A percentile compares a stretch with the other conserved stretches of the same genome.
Evolutionary conservation across 2,113 vertebrate species (phyloP).

Genomic region (Herpetotheres cachinnans): DNA sequence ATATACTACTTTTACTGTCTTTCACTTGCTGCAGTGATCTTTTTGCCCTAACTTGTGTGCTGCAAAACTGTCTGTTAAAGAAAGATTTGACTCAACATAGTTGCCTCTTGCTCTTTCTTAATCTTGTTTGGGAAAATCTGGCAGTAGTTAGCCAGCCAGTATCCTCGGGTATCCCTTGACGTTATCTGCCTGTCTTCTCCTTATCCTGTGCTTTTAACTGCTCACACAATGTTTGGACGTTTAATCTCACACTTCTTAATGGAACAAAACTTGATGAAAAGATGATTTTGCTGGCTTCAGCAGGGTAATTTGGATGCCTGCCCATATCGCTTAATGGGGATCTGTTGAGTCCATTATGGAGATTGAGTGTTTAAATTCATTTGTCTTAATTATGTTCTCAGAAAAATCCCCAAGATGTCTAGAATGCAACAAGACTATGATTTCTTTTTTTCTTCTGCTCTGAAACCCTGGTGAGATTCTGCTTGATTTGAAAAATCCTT

Average conservation of each 20-base stretch:
- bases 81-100: not conserved
- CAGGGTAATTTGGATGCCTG: conserved; percentile 42
- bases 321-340: not conserved
- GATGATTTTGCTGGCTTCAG: conserved; percentile 27
- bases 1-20: not conserved
- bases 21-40: not conserved
- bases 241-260: not conserved
- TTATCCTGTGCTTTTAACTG: conserved; percentile 12
- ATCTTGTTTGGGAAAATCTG: not conserved
- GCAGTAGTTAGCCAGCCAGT: not conserved
- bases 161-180: not conserved
- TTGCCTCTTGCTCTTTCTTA: not conserved
- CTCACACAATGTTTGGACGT: not conserved
- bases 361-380: conserved; percentile 38
- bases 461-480: not conserved
- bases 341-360: conserved; percentile 44
- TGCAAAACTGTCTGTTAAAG: not conserved
- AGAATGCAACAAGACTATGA: not conserved
- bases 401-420: not conserved
- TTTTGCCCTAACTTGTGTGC: not conserved
- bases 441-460: not conserved
- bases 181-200: conserved; percentile 12
- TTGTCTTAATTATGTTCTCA: conserved; percentile 47
- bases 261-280: conserved; percentile 39
- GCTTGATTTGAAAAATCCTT: not conserved